These are phyloP conservation scores for Origma solitaria DNA, from an alignment of 2,113 vertebrate genomes.

Conservation along the genomic window DNA sequence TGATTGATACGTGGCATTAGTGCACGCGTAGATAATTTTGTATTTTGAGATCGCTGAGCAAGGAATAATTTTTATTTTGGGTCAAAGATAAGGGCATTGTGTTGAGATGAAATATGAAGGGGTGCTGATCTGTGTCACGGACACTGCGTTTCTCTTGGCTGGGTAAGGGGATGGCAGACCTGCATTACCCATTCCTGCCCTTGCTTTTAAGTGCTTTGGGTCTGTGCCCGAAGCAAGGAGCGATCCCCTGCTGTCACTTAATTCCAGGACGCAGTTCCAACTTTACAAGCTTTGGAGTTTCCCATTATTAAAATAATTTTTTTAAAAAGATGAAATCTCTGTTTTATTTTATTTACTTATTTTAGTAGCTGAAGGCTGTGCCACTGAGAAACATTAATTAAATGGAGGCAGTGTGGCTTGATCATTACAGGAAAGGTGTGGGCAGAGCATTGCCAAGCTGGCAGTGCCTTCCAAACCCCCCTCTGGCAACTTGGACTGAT, in stretches of 20 bases:
- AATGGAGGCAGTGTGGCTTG: neutral
- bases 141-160: neutral
- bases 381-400: neutral
- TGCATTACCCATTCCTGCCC: neutral
- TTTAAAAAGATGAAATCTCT: too few species aligned
- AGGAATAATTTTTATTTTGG: slow-evolving; percentile 59
- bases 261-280: neutral
- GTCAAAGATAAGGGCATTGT: slow-evolving; percentile 47
- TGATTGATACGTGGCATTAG: slow-evolving; percentile 59
- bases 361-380: neutral
- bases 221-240: neutral
- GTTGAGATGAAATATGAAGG: slow-evolving; percentile 32
- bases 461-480: neutral
- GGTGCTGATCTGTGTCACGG: slow-evolving; percentile 21
- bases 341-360: neutral
- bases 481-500: neutral
- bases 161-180: neutral
- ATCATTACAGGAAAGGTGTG: neutral
- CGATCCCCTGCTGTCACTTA: neutral
- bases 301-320: neutral
- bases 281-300: neutral
- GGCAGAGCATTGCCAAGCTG: neutral
- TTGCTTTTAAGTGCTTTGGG: slow-evolving; percentile 42
- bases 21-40: slow-evolving; percentile 21
- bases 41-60: slow-evolving; percentile 54